Evolutionary conservation across 2,113 vertebrate species (phyloP).

Genomic region (Saguinus imperator): DNA sequence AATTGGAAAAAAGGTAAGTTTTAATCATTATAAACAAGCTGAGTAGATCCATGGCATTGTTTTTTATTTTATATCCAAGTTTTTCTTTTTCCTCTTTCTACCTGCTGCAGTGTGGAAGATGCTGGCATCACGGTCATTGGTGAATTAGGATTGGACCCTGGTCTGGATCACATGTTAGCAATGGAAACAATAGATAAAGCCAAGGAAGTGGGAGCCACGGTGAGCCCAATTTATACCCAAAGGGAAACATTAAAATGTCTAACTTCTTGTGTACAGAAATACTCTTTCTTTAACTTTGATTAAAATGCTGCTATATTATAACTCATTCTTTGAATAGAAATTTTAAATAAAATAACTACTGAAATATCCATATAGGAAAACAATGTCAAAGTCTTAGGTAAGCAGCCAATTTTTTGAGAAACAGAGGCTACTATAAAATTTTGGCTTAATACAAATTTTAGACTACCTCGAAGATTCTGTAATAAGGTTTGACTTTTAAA

Average conservation of each 20-base stretch:
- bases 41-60: background rate
- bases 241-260: background rate
- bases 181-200: constrained; percentile 97
- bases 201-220: constrained; percentile 93
- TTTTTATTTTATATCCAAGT: background rate
- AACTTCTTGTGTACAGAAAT: background rate
- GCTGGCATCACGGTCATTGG: constrained; percentile 94
- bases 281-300: background rate
- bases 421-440: background rate
- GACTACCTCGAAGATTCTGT: background rate
- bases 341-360: background rate
- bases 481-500: constrained; percentile 7
- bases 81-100: constrained; percentile 25
- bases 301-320: background rate
- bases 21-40: background rate
- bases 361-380: background rate
- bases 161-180: constrained; percentile 98
- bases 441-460: background rate
- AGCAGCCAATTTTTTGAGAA: constrained; percentile 27
- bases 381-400: background rate
- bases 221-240: constrained; percentile 78
- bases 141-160: constrained; percentile 98
- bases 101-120: constrained; percentile 86
- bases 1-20: constrained; percentile 91
- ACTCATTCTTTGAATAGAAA: background rate